These are phyloP conservation scores for Hippocampus barbouri DNA, from an alignment of 2,113 vertebrate species.

Conservation along the genomic window DNA sequence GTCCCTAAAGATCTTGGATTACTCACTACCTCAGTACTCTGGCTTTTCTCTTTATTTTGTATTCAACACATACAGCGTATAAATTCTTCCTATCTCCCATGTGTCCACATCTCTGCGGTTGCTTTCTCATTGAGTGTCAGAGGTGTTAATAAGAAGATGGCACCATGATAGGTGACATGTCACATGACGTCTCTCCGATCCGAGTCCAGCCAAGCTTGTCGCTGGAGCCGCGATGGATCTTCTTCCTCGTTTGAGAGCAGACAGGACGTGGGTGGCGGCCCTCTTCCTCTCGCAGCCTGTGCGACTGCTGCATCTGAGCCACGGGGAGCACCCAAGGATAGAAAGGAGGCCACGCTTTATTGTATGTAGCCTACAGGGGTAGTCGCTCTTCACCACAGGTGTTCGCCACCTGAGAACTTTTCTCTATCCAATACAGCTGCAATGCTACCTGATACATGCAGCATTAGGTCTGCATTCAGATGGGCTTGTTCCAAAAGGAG, in stretches of 20 bases:
- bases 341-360: conserved; percentile 24
- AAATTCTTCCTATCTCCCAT: conserved; percentile 6
- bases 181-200: conserved; percentile 42
- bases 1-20: neutral
- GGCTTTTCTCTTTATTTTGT: neutral
- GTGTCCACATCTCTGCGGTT: conserved; percentile 13
- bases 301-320: conserved; percentile 48
- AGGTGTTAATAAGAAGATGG: conserved; percentile 47
- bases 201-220: conserved; percentile 26
- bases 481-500: neutral
- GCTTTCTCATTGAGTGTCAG: conserved; percentile 31
- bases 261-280: conserved; percentile 51
- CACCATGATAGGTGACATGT: conserved; percentile 51
- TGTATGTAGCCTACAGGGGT: conserved; percentile 29
- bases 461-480: neutral
- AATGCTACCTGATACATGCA: neutral
- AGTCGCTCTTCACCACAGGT: conserved; percentile 42
- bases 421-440: conserved; percentile 14
- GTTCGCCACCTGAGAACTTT: conserved; percentile 40
- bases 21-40: neutral
- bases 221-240: conserved; percentile 32
- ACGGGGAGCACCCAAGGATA: conserved; percentile 30
- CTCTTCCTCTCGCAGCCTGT: conserved; percentile 34
- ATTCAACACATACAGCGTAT: conserved; percentile 3
- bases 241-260: conserved; percentile 2